Evolutionary conservation across 2,888 invertebrate genomes (phyloP).

Genomic region (Ennomos quercinarius): DNA sequence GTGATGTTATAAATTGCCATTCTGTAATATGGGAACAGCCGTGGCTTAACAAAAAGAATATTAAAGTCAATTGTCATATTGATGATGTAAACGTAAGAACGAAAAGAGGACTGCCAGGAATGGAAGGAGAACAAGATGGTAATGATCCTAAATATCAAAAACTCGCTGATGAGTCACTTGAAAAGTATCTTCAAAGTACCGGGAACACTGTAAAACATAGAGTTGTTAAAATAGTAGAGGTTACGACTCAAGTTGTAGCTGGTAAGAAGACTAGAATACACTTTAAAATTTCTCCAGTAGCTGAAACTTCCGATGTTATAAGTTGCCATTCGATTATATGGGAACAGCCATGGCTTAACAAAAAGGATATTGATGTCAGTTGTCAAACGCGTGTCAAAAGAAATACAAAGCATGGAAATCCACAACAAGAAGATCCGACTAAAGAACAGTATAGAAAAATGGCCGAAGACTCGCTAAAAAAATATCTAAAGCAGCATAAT

Average conservation of each 20-base stretch:
- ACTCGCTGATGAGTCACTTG: conserved; percentile 45
- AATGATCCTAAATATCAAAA: conserved; percentile 35
- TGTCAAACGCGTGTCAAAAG: conserved; percentile 8
- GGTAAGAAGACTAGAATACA: conserved; percentile 44
- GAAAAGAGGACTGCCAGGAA: conserved; percentile 4
- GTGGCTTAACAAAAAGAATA: conserved; percentile 49
- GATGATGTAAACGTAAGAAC: conserved; percentile 3
- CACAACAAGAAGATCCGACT: conserved; percentile 42
- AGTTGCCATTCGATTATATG: conserved; percentile 45
- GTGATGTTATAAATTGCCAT: conserved; percentile 42
- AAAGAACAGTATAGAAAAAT: conserved; percentile 48
- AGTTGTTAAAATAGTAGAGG: conserved; percentile 37
- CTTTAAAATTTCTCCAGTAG: conserved; percentile 37
- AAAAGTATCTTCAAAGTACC: conserved; percentile 33
- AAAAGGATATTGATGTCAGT: conserved; percentile 14
- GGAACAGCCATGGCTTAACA: conserved; percentile 42
- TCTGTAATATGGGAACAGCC: conserved; percentile 50
- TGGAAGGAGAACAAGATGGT: too few relatives aligned
- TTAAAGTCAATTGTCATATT: conserved; percentile 43
- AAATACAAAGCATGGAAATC: conserved; percentile 17
- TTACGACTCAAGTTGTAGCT: conserved; percentile 46
- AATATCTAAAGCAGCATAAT: conserved; percentile 46
- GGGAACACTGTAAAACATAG: conserved; percentile 24
- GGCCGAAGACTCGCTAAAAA: conserved; percentile 54
- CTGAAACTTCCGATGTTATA: conserved; percentile 11